These are phyloP conservation scores for Subanguina moxae DNA, from an alignment of 1,140 invertebrate species.

Conservation along the genomic window DNA sequence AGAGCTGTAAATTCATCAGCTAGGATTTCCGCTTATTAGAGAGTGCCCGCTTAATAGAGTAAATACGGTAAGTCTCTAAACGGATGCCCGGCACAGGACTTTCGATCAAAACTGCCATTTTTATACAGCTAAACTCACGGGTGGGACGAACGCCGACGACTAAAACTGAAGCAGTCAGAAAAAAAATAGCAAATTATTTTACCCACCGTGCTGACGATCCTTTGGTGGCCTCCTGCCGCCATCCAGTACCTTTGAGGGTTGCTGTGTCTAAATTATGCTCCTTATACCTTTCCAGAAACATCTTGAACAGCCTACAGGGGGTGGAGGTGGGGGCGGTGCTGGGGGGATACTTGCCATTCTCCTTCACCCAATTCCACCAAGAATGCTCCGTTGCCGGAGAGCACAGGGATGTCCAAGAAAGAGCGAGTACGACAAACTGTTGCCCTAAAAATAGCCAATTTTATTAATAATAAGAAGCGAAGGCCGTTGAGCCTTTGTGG, in stretches of 20 bases:
- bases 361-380: background rate
- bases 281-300: no score
- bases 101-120: background rate
- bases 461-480: no score
- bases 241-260: conserved; percentile 29
- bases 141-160: conserved; percentile 44
- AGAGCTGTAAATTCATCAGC: no score
- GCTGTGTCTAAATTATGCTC: no score
- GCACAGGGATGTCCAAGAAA: background rate
- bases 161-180: no score
- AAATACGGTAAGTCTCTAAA: no score
- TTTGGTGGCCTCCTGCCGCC: conserved; percentile 44
- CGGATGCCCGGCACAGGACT: background rate
- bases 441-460: background rate
- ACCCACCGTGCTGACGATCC: conserved; percentile 40
- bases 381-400: background rate
- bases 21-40: background rate
- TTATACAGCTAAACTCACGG: conserved; percentile 26
- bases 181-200: no score
- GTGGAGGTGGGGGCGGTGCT: conserved; percentile 24
- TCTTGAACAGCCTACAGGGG: conserved; percentile 1
- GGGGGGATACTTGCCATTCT: conserved; percentile 7
- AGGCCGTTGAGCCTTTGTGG: no score
- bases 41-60: no score
- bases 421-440: background rate